Evolutionary conservation across 2,888 invertebrate species (phyloP).

Genomic region (Xestia sexstrigata): DNA sequence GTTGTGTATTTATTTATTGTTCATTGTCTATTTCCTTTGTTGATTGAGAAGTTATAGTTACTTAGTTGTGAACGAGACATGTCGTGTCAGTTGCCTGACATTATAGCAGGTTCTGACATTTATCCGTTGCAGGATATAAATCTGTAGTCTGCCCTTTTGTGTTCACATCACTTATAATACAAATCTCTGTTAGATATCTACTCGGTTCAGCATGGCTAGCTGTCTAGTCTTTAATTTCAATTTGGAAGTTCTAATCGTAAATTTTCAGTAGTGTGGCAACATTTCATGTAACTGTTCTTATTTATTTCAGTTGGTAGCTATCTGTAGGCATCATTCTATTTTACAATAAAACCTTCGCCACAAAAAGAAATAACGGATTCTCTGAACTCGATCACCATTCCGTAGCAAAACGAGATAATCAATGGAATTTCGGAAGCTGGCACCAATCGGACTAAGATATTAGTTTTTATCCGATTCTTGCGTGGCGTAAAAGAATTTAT

Average conservation of each 20-base stretch:
- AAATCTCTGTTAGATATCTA: conserved; percentile 41
- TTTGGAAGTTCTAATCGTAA: neutral
- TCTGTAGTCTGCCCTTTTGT: conserved; percentile 70
- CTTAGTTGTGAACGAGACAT: conserved; percentile 54
- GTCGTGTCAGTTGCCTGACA: conserved; percentile 59
- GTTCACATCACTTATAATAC: conserved; percentile 48
- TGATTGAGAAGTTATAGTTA: conserved; percentile 59
- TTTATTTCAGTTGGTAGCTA: conserved; percentile 19
- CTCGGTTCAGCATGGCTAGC: conserved; percentile 4
- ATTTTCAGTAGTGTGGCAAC: neutral
- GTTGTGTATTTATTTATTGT: conserved; percentile 41
- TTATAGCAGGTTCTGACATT: conserved; percentile 63
- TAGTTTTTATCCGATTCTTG: conserved; percentile 66
- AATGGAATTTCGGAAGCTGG: conserved; percentile 76
- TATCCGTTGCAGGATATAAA: conserved; percentile 70
- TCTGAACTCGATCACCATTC: conserved; percentile 57
- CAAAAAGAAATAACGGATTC: conserved; percentile 62
- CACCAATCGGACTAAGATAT: conserved; percentile 68
- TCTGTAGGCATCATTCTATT: conserved; percentile 30
- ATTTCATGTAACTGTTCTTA: conserved; percentile 1
- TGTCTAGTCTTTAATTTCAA: conserved; percentile 14
- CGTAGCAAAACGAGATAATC: conserved; percentile 72
- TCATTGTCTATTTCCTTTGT: conserved; percentile 50
- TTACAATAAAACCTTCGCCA: conserved; percentile 44
- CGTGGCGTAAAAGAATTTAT: conserved; percentile 75